These are phyloP conservation scores for Puntigrus tetrazona DNA, from an alignment of 2,113 vertebrate genomes.

Conservation along the genomic window DNA sequence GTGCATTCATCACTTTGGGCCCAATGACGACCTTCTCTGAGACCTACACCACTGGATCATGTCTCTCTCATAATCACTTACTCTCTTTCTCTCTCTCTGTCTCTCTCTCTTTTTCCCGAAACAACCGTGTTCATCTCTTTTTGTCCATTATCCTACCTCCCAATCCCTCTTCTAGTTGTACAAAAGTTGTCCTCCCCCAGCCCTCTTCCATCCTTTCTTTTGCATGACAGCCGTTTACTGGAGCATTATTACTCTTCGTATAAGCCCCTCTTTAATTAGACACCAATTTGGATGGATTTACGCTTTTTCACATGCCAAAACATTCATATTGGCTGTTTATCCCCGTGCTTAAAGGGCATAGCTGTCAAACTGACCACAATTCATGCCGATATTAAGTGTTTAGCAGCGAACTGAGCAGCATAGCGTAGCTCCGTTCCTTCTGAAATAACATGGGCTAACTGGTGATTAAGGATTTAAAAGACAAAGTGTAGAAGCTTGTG, in stretches of 20 bases:
- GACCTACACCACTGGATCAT: conserved; percentile 67
- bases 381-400: conserved; percentile 53
- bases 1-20: conserved; percentile 53
- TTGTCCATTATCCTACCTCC: neutral
- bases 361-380: conserved; percentile 66
- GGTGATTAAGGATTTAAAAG: conserved; percentile 36
- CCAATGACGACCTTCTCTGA: conserved; percentile 59
- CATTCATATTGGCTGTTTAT: conserved; percentile 68
- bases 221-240: conserved; percentile 37
- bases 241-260: conserved; percentile 54
- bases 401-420: conserved; percentile 44
- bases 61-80: conserved; percentile 43
- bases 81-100: conserved; percentile 1
- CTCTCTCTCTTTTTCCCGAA: neutral
- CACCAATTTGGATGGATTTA: conserved; percentile 72
- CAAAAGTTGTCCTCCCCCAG: neutral
- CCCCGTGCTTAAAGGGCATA: conserved; percentile 61
- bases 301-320: conserved; percentile 65
- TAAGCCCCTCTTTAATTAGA: conserved; percentile 73
- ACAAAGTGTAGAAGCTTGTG: conserved; percentile 1
- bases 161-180: conserved; percentile 6
- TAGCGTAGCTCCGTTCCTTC: conserved; percentile 12
- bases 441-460: conserved; percentile 12
- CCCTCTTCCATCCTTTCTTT: conserved; percentile 6
- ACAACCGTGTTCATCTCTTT: neutral